phyloP scores from a whole-genome alignment of 2,888 invertebrate genomes.

The Prosopocoilus inquinatus region DNA sequence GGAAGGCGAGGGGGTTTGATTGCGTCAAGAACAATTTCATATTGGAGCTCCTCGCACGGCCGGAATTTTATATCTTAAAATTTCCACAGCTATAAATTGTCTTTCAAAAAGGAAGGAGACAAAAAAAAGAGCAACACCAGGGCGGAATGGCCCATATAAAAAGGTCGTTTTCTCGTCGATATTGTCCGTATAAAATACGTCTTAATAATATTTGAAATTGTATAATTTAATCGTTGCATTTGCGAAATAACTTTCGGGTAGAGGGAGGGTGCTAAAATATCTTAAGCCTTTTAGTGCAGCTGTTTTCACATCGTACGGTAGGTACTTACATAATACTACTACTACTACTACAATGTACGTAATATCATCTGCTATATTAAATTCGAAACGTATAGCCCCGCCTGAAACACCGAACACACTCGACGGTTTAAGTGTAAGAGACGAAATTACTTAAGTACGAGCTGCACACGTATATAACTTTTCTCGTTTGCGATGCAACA shows the following conservation, averaged over 20 bases:
- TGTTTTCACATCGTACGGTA: constrained; percentile 20
- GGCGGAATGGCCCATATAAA: constrained; percentile 29
- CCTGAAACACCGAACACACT: too few relatives aligned
- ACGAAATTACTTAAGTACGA: constrained; percentile 4
- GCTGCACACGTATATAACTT: background rate
- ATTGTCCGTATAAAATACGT: too few relatives aligned
- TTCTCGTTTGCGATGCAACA: background rate
- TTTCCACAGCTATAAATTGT: constrained; percentile 30
- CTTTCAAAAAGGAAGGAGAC: constrained; percentile 24
- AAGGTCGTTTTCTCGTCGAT: constrained; percentile 22
- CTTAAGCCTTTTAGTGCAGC: constrained; percentile 21
- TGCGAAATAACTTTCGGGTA: background rate
- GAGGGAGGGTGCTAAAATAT: too few relatives aligned
- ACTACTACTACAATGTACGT: background rate
- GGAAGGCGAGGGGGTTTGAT: too few relatives aligned
- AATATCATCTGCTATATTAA: constrained; percentile 13
- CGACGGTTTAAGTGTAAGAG: too few relatives aligned
- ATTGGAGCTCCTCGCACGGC: too few relatives aligned
- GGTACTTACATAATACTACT: too few relatives aligned
- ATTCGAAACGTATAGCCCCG: constrained; percentile 12
- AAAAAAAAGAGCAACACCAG: constrained; percentile 33
- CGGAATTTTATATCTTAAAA: constrained; percentile 7
- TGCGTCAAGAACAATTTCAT: too few relatives aligned
- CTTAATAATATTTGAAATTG: too few relatives aligned
- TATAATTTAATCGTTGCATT: too few relatives aligned